Evolutionary conservation across 2,113 vertebrate genomes (phyloP), one percentile per base, ranked within the genome.

Genomic region (Phodopus roborovskii): DNA sequence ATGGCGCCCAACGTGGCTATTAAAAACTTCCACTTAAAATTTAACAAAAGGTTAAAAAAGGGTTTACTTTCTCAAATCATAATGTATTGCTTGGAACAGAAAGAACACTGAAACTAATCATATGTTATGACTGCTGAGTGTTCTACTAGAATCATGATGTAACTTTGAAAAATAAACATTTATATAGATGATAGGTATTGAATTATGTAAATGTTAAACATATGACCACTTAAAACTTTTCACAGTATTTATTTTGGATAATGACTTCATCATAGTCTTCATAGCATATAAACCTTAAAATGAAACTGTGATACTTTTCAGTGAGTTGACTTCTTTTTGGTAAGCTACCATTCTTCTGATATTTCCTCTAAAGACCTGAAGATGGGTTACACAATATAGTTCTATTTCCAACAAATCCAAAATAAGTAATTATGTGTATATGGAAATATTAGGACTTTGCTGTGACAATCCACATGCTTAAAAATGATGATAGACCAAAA

Each of bases 331-430:
- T 90, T 53, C 70, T 12, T 79, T 66, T n/a, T 90, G 70, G 1
- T 68, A 48, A 90, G 9, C 5, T 85, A 11, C 6, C 33, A 8
- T 85, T 53, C 8, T 70, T 91, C 36, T n/a, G 71, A 6, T 85
- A 66, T 86, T 95, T 94, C 33, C 74, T 48, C 53, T 66, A 90
- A 96, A 87, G 2, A 78, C 48, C n/a, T 92, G 22, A 50, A 88
- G 74, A 42, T 90, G 60, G 5, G 3, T 13, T 90, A 60, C 33
- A 86, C 26, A 90, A 33, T 66, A n/a, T 62, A 70, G 13, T 92
- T 90, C 7, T 79, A 53, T 86, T 96, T 88, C 12, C 19, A 79
- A 48, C 6, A 90, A 36, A 91, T 22, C 2, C 26, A 77, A 88
- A 89, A 78, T 33, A 74, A 45, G 9, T 85, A 60, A 26, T 73